Evolutionary conservation across 2,888 invertebrate genomes (phyloP).

Genomic region (Colletes collaris): DNA sequence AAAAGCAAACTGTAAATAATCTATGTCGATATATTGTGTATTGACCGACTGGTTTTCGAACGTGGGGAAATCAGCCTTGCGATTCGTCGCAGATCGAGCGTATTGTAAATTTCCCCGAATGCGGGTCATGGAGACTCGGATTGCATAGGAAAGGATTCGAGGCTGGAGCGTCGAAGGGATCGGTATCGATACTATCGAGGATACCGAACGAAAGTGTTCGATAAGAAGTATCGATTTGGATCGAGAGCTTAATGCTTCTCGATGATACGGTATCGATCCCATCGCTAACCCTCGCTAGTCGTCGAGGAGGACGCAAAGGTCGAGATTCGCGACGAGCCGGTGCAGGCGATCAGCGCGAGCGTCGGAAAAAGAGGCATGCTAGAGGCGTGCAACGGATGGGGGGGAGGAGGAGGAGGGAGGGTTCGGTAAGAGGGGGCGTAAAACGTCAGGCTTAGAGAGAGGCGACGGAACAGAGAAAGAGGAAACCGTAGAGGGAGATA

Average conservation of each 20-base stretch:
- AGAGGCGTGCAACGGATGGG: slow-evolving; percentile 25
- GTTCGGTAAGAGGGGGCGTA: slow-evolving; percentile 32
- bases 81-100: slow-evolving; percentile 32
- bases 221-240: no score
- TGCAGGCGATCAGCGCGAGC: slow-evolving; percentile 29
- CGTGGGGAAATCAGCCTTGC: slow-evolving; percentile 42
- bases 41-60: slow-evolving; percentile 14
- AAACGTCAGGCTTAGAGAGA: slow-evolving; percentile 16
- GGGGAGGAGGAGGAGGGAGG: slow-evolving; percentile 1
- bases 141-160: slow-evolving; percentile 22
- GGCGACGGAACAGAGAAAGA: slow-evolving; percentile 31
- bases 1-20: no score
- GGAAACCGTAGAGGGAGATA: slow-evolving; percentile 41
- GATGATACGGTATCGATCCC: no score
- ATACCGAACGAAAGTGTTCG: no score
- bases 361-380: slow-evolving; percentile 35
- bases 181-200: no score
- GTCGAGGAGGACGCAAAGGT: slow-evolving; percentile 2
- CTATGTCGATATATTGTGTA: no score
- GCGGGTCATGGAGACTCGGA: slow-evolving; percentile 45
- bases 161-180: neutral
- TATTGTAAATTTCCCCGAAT: slow-evolving; percentile 35
- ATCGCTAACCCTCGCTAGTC: no score
- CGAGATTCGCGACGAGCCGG: slow-evolving; percentile 10
- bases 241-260: no score